A percentile compares a stretch with the other conserved stretches of the same genome.
phyloP scores from a whole-genome alignment of 1,140 invertebrate genomes.

The Apocrypta bakeri region DNA sequence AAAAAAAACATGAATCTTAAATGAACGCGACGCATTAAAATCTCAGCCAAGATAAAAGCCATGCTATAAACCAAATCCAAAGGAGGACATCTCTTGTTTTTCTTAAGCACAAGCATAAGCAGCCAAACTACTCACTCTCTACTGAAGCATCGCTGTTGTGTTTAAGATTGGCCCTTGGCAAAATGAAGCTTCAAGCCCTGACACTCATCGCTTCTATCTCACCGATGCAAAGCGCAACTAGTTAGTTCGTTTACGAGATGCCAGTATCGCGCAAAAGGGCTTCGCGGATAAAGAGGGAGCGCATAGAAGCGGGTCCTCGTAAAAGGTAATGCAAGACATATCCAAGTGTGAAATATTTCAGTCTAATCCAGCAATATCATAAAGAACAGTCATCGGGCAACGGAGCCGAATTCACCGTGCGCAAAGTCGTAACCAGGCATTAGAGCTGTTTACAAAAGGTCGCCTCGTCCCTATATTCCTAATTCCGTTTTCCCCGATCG shows the following conservation, averaged over 20 bases:
- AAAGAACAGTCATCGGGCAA: conserved; percentile 66
- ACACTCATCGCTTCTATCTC: conserved; percentile 16
- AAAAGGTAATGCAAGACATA: conserved; percentile 70
- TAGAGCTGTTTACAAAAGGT: conserved; percentile 73
- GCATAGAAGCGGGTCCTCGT: conserved; percentile 57
- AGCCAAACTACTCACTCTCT: not conserved
- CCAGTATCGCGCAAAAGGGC: conserved; percentile 36
- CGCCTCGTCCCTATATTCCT: conserved; percentile 62
- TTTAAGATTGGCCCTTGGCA: conserved; percentile 59
- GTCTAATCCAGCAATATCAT: conserved; percentile 75
- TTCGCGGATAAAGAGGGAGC: conserved; percentile 6
- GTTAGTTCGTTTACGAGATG: conserved; percentile 65
- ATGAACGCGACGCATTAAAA: conserved; percentile 62
- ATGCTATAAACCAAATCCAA: conserved; percentile 39
- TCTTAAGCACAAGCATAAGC: too few relatives aligned
- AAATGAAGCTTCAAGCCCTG: conserved; percentile 35
- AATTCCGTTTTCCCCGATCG: conserved; percentile 58
- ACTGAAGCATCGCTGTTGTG: not conserved
- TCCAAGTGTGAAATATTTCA: conserved; percentile 74
- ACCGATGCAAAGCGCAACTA: conserved; percentile 55
- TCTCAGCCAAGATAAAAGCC: conserved; percentile 41
- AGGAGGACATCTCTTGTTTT: conserved; percentile 39
- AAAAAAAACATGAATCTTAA: not conserved
- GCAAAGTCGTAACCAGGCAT: conserved; percentile 72
- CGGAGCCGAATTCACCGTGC: conserved; percentile 27